Base-by-base conservation (phyloP, 2,113 vertebrate genomes). In the Bubo blakistoni region DNA sequence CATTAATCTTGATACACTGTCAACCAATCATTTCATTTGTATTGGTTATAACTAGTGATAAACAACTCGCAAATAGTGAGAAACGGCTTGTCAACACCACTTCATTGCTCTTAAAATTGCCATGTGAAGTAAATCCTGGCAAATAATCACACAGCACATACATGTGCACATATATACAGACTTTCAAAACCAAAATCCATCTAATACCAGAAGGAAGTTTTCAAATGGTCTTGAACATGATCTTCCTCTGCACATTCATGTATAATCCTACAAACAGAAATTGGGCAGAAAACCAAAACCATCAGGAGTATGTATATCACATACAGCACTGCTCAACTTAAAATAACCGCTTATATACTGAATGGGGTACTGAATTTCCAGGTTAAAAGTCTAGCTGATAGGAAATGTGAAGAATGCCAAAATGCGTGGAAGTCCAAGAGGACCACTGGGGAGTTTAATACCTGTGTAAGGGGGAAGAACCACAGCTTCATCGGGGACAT, bases 381-480 rank as follows among this genome's bases (percentile, higher is more conserved):
- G 20, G 10, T 42, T 29, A 81, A 27, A 61, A 14, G 14, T 29
- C 19, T 25, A 22, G 26, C 38, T 58, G 38, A 34, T 1, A 47
- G 16, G 46, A 78, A 70, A 62, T 0, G 5, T 16, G 65, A 67
- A 51, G 32, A 54, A 70, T 10, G 25, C 22, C 46, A 46, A 55
- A 34, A 47, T 0, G 0, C 6, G 32, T 22, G 32, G 13, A 18
- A 58, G 29, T 5, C n/a, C 8, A 13, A 51, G 17, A 54, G 42
- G 22, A 49, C 8, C 14, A 40, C 32, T 16, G 29, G 34, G 21
- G 21, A 29, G 7, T 7, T 74, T 25, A 42, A 7, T 0, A 4
- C 38, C 38, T n/a, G 44, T 2, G 1, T 5, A 49, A 51, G 10
- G 30, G 19, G 24, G 29, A 71, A 40, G 32, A 71, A 52, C 11